Percentiles rank a stretch among this genome's conserved stretches.
phyloP scores from a whole-genome alignment of 2,797 vertebrate genomes.

The Typhlichthys eigenmanni region DNA sequence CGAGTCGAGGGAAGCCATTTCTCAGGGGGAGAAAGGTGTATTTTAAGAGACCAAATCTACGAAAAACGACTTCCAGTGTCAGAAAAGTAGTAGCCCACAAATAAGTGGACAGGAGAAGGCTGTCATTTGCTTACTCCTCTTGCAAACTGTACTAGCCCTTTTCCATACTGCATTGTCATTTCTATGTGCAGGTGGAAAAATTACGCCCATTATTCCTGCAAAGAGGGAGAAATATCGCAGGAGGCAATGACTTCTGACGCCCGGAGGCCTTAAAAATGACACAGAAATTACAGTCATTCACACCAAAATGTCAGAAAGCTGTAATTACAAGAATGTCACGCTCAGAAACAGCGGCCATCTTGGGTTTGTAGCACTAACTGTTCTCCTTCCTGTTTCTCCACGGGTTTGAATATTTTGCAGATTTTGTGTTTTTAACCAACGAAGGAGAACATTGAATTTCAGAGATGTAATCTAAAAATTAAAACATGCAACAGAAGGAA shows the following conservation, averaged over 20 bases:
- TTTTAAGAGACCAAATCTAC: constrained; percentile 7
- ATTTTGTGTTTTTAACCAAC: not conserved
- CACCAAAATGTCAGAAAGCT: constrained; percentile 31
- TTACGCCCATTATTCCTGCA: constrained; percentile 28
- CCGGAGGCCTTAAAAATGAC: constrained; percentile 28
- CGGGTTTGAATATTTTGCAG: not conserved
- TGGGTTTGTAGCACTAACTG: constrained; percentile 7
- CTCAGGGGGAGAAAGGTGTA: constrained; percentile 8
- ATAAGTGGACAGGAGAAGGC: constrained; percentile 14
- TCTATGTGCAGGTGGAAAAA: constrained; percentile 36
- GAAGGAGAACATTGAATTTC: not conserved
- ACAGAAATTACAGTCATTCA: constrained; percentile 51
- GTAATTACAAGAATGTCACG: constrained; percentile 56
- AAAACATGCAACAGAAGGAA: no score
- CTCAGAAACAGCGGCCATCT: constrained; percentile 16
- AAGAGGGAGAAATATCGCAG: constrained; percentile 21
- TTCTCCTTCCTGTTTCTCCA: not conserved
- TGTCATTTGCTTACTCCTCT: constrained; percentile 16
- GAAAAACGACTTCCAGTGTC: constrained; percentile 8
- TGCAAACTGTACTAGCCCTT: constrained; percentile 37
- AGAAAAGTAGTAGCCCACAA: constrained; percentile 1
- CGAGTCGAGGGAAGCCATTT: constrained; percentile 1
- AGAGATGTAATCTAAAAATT: no score
- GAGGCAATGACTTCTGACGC: constrained; percentile 35
- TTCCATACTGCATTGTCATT: constrained; percentile 22